Evolutionary conservation across 2,797 vertebrate genomes (phyloP).

Genomic region (Coluber constrictor): DNA sequence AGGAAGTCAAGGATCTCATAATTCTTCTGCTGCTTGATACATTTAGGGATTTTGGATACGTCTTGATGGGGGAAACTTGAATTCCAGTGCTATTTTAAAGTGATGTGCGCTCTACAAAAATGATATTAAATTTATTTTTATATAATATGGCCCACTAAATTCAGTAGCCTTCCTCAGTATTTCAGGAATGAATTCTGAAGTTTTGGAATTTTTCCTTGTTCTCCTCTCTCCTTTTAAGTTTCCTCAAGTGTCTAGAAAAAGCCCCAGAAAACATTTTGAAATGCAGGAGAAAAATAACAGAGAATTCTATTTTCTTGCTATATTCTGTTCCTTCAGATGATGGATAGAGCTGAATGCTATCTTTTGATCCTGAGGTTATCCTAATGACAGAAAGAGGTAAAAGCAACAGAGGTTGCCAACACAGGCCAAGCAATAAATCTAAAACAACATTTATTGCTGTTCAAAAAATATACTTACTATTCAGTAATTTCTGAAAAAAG

Average conservation of each 20-base stretch:
- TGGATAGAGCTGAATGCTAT: neutral
- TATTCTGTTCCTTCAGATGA: neutral
- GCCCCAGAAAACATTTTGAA: neutral
- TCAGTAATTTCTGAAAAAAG: neutral
- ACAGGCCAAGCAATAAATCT: neutral
- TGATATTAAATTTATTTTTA: neutral
- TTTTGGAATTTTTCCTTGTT: neutral
- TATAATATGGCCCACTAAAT: neutral
- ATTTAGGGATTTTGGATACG: neutral
- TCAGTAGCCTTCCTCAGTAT: neutral
- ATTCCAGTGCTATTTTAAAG: neutral
- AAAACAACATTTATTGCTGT: neutral
- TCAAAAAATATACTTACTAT: neutral
- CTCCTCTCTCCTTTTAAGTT: neutral
- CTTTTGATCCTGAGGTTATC: neutral
- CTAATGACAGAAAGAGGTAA: neutral
- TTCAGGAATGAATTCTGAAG: neutral
- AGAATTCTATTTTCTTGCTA: neutral
- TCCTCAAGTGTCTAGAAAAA: neutral
- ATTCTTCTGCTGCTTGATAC: neutral
- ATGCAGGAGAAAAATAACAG: neutral
- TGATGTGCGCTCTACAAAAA: neutral
- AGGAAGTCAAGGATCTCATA: neutral
- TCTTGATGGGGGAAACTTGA: neutral
- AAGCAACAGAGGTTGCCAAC: neutral